A percentile compares a stretch with the other conserved stretches of the same genome.
Evolutionary conservation across 92 coral and sea anemone genomes (phyloP).

Genomic region (Phenganax stokvisi): DNA sequence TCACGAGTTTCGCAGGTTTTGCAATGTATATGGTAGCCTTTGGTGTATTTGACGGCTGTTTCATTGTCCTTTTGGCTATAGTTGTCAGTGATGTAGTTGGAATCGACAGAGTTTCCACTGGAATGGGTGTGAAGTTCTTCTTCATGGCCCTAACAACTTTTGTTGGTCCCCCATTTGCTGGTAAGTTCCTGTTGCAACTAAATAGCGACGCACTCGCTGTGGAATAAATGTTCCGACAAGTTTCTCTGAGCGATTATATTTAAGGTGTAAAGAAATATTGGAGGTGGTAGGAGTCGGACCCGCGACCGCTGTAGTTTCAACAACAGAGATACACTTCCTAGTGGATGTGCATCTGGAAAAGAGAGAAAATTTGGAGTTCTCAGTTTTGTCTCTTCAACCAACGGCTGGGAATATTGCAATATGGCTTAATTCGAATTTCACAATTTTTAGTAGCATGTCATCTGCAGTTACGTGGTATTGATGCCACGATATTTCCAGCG

Average conservation of each 20-base stretch:
- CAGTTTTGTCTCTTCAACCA: no score
- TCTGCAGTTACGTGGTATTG: no score
- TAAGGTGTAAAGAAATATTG: neutral
- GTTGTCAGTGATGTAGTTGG: conserved; percentile 91
- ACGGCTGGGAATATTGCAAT: no score
- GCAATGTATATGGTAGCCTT: conserved; percentile 84
- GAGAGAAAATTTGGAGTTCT: no score
- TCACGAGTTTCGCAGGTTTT: conserved; percentile 74
- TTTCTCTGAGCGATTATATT: neutral
- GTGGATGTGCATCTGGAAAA: no score
- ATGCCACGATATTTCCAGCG: no score
- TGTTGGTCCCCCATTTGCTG: conserved; percentile 93
- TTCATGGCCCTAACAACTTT: conserved; percentile 89
- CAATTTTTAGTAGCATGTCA: no score
- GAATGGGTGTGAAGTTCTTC: conserved; percentile 91
- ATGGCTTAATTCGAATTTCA: no score
- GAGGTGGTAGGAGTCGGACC: neutral
- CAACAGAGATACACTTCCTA: neutral
- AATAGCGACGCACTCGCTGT: neutral
- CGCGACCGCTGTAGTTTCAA: neutral
- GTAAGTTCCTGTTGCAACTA: conserved; percentile 31
- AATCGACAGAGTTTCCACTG: conserved; percentile 75
- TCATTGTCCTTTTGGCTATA: conserved; percentile 73
- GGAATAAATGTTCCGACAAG: neutral
- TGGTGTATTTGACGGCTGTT: conserved; percentile 95